phyloP scores from a whole-genome alignment of 1,140 invertebrate genomes.

The Lanistes nyassanus region DNA sequence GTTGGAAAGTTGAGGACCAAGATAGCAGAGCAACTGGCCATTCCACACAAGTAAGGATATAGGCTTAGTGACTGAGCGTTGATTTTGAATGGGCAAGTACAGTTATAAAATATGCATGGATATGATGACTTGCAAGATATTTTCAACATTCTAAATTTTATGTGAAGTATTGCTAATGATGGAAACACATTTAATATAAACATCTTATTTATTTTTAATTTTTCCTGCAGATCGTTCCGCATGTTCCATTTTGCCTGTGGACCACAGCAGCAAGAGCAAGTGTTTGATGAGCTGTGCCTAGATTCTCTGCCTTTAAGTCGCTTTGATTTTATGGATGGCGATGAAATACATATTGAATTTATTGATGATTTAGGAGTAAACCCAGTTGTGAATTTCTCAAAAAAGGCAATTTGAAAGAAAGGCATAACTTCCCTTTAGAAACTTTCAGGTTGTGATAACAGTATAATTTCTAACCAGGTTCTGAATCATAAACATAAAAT shows the following conservation, averaged over 20 bases:
- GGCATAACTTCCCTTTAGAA: too few species aligned
- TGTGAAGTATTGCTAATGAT: neutral
- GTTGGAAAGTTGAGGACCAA: conserved; percentile 41
- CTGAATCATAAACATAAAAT: too few species aligned
- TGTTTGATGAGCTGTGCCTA: conserved; percentile 41
- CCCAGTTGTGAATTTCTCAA: conserved; percentile 1
- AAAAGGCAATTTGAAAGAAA: neutral
- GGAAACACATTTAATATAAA: neutral
- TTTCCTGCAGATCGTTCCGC: conserved; percentile 40
- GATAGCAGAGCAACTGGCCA: conserved; percentile 35
- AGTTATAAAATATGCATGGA: neutral
- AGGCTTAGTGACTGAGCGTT: too few species aligned
- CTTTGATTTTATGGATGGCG: conserved; percentile 53
- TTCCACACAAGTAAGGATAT: conserved; percentile 39
- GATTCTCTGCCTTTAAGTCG: conserved; percentile 51
- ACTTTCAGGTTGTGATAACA: too few species aligned
- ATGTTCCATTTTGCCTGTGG: conserved; percentile 49
- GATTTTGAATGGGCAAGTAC: neutral
- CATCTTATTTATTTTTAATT: too few species aligned
- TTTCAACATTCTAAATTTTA: conserved; percentile 1
- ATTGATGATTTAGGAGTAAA: neutral
- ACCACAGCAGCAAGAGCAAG: conserved; percentile 34
- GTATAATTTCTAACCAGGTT: too few species aligned
- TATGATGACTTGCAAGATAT: neutral
- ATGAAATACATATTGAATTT: conserved; percentile 45